Conservation (phyloP, 2,113 vertebrate genomes). For the Channa maculata region DNA sequence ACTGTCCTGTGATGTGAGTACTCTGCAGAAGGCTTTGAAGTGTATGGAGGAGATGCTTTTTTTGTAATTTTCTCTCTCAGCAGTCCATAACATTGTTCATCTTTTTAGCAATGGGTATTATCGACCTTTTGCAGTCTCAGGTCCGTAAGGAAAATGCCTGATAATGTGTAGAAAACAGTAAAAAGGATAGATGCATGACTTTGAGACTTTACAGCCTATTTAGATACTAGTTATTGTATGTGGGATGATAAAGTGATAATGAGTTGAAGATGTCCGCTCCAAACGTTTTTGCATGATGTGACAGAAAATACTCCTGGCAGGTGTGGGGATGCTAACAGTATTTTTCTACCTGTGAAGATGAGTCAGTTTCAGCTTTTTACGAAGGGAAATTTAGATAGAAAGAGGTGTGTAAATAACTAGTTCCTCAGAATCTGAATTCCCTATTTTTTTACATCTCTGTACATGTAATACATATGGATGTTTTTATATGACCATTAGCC, state of each 20-base stretch:
- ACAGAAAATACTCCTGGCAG: slow-evolving; percentile 49
- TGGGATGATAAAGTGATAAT: slow-evolving; percentile 31
- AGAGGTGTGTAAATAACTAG: slow-evolving; percentile 65
- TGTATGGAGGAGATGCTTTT: slow-evolving; percentile 32
- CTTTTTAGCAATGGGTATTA: slow-evolving; percentile 48
- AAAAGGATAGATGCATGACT: slow-evolving; percentile 35
- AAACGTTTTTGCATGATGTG: slow-evolving; percentile 24
- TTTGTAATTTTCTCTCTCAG: slow-evolving; percentile 47
- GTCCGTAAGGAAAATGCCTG: slow-evolving; percentile 34
- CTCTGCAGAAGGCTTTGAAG: slow-evolving; percentile 26
- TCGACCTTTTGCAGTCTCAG: slow-evolving; percentile 61
- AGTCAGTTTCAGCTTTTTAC: slow-evolving; percentile 61
- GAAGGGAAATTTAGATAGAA: slow-evolving; percentile 67
- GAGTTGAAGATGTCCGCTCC: slow-evolving; percentile 2
- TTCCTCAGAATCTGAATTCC: slow-evolving; percentile 24
- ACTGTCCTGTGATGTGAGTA: not conserved
- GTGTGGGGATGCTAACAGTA: slow-evolving; percentile 33
- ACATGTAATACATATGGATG: slow-evolving; percentile 47
- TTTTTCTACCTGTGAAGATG: slow-evolving; percentile 63
- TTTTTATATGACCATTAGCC: slow-evolving; percentile 50
- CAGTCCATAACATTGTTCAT: slow-evolving; percentile 48
- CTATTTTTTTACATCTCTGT: slow-evolving; percentile 34
- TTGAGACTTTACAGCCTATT: slow-evolving; percentile 62
- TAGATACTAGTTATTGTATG: slow-evolving; percentile 74
- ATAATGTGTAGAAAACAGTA: slow-evolving; percentile 54